Percentiles rank a stretch among this genome's conserved stretches.
These are phyloP conservation scores for Hippotragus niger DNA, from an alignment of 2,113 vertebrate genomes.

Conservation along the genomic window DNA sequence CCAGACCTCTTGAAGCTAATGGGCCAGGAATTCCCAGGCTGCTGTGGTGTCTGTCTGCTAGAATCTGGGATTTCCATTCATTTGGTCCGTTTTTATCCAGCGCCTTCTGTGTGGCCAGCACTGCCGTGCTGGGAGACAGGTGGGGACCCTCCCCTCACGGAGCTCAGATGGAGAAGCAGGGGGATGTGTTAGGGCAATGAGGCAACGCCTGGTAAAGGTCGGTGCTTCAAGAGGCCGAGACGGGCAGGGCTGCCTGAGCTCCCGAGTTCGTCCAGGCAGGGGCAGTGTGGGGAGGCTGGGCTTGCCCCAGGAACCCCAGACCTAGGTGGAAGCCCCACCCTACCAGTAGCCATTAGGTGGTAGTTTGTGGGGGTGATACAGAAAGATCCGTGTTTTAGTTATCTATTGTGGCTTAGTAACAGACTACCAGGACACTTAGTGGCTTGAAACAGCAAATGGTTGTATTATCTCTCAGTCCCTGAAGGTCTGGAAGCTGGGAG, in stretches of 20 bases:
- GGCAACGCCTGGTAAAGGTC: not conserved
- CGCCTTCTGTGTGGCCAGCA: not conserved
- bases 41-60: not conserved
- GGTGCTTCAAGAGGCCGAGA: not conserved
- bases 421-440: not conserved
- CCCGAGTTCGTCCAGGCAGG: not conserved
- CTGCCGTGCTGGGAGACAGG: not conserved
- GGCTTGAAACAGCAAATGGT: not conserved
- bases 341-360: not conserved
- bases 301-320: not conserved
- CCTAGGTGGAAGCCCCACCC: not conserved
- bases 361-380: not conserved
- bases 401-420: not conserved
- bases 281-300: not conserved
- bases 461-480: not conserved
- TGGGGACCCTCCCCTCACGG: not conserved
- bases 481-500: not conserved
- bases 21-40: not conserved
- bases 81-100: too few relatives aligned
- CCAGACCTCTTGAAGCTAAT: not conserved
- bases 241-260: not conserved
- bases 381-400: not conserved
- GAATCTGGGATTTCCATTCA: not conserved
- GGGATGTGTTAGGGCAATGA: not conserved
- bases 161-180: not conserved